Evolutionary conservation across 2,888 invertebrate species (phyloP).

Genomic region (Pseudococcus jackbeardsleyi): DNA sequence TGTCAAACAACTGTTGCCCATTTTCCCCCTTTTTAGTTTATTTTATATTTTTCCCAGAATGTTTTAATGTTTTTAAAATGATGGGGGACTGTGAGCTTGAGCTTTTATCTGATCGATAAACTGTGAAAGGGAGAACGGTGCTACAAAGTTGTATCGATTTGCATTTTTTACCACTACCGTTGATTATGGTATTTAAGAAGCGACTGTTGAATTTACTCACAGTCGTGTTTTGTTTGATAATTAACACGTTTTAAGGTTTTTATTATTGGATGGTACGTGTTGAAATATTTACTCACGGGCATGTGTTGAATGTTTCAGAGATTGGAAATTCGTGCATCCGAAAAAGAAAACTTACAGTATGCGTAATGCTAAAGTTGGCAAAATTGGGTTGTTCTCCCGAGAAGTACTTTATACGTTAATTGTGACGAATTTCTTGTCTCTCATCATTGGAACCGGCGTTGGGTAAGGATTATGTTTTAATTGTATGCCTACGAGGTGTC

Average conservation of each 20-base stretch:
- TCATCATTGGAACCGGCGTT: constrained; percentile 91
- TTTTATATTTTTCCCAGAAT: too few relatives aligned
- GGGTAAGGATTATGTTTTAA: constrained; percentile 75
- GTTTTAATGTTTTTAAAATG: too few relatives aligned
- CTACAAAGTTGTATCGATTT: constrained; percentile 13
- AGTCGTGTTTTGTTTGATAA: too few relatives aligned
- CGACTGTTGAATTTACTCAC: too few relatives aligned
- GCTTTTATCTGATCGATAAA: too few relatives aligned
- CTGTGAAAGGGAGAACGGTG: too few relatives aligned
- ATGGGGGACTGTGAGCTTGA: too few relatives aligned
- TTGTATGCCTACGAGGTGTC: constrained; percentile 28
- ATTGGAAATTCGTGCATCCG: constrained; percentile 89
- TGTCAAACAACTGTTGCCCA: too few relatives aligned
- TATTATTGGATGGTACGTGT: too few relatives aligned
- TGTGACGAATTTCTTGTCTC: constrained; percentile 89
- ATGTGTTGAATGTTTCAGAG: constrained; percentile 72
- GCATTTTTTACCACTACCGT: background rate
- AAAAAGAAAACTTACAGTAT: constrained; percentile 76
- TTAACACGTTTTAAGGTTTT: too few relatives aligned
- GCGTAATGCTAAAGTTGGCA: constrained; percentile 81
- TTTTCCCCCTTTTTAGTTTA: too few relatives aligned
- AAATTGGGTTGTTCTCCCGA: constrained; percentile 87
- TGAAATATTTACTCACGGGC: background rate
- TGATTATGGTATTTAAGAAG: background rate
- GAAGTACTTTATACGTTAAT: constrained; percentile 91